Base-by-base conservation (phyloP, 2,888 invertebrate species). In the Pogonocherus hispidulus region DNA sequence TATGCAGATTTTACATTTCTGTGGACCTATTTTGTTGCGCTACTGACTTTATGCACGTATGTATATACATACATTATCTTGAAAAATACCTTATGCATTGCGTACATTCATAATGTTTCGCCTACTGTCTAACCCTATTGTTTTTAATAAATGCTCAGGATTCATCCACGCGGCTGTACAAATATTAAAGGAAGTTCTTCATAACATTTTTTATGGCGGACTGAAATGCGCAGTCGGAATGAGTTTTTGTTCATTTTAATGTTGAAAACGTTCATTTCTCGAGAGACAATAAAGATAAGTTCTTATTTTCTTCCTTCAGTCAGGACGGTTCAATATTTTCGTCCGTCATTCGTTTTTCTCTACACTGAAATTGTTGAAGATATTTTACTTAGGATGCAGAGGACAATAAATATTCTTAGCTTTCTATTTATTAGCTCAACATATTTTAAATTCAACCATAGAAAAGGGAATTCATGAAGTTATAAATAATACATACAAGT, bases 51-150 rank as follows among this genome's bases (percentile, higher is more conserved):
- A 20, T 27, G 19, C 52, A 6, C 20, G 18, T 20, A 55, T 55
- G 23, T 23, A 32, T 14, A 35, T 37, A 20, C 51, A 52, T n/a
- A 27, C 41, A 20, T 52, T 63, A 37, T 52, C 8, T 32, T 47
- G 22, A 35, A 62, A 62, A 49, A 62, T 47, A 35, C 8, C 9
- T 37, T 55, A 5, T 14, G 37, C 63, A 63, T 64, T 63, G 60
- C 57, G 63, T 65, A 62, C 66, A 63, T 66, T 66, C 64, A 68
- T 66, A 55, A 72, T 70, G 70, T 70, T 72, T 70, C 59, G 54
- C 54, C 64, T 70, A 67, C 72, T 63, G 66, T 70, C 68, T 68
- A 63, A 66, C 68, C 63, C 66, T 66, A 68, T 68, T 68, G 72
- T 70, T 68, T 66, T 68, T 68, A 57, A 64, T 70, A 68, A 72